Base-by-base conservation (phyloP, 2,797 vertebrate genomes). In the Crenuchus spilurus region DNA sequence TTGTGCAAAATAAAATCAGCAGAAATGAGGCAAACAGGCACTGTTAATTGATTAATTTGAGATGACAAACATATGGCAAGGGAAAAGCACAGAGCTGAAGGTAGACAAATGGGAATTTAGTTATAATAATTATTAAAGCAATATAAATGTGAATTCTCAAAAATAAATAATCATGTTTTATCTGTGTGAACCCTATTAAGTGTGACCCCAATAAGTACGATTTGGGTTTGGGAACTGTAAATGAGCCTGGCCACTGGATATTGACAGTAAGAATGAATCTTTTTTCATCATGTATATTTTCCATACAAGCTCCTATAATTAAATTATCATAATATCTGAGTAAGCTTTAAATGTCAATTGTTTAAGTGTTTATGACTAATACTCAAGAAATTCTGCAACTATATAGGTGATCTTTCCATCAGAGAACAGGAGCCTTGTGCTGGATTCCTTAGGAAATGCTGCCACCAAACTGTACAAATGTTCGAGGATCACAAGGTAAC, bases 221-320 rank as follows among this genome's bases (percentile, higher is more conserved):
- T 11, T 13, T 58, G 1, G 35, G 33, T 58, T 20, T 58, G 31
- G 55, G 55, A 58, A 30, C 31, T 11, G 55, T 58, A 7, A 31
- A 58, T 58, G 55, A 58, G 55, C 31, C 55, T 2, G 10, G 20
- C 33, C 55, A 58, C 31, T 58, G 55, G 31, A 58, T 58, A 1
- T 18, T 58, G 55, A 35, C 31, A 1, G 30, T 35, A 58, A 58
- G n/a, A n/a, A n/a, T n/a, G n/a, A n/a, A n/a, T n/a, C n/a, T n/a
- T n/a, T n/a, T n/a, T n/a, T n/a, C n/a, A n/a, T n/a, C n/a, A n/a
- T n/a, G n/a, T n/a, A n/a, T n/a, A n/a, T n/a, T n/a, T n/a, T n/a
- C n/a, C n/a, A n/a, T n/a, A n/a, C n/a, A n/a, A n/a, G n/a, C n/a
- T n/a, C n/a, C n/a, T n/a, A n/a, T n/a, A n/a, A n/a, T n/a, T n/a